Evolutionary conservation across 2,797 vertebrate genomes (phyloP).

Genomic region (Bovichtus diacanthus): DNA sequence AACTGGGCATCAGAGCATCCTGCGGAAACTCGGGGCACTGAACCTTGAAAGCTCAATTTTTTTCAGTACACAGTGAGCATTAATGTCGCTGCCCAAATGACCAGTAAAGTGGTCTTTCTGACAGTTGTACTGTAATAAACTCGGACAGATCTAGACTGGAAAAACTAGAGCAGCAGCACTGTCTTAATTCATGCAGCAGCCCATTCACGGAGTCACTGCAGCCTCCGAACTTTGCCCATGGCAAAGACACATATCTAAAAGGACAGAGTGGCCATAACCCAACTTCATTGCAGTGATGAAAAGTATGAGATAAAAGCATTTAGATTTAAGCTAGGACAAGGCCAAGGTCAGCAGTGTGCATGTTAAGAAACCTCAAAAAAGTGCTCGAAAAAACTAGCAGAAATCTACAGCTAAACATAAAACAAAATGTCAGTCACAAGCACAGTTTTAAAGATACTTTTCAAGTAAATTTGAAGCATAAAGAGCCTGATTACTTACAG

Average conservation of each 20-base stretch:
- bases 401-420: constrained; percentile 13
- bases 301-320: constrained; percentile 18
- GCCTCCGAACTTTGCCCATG: constrained; percentile 58
- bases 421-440: constrained; percentile 10
- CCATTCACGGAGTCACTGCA: constrained; percentile 43
- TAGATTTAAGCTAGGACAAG: constrained; percentile 12
- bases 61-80: constrained; percentile 55
- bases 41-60: constrained; percentile 72
- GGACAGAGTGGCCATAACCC: constrained; percentile 60
- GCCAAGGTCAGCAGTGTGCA: neutral
- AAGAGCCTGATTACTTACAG: constrained; percentile 14
- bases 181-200: constrained; percentile 51
- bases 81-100: constrained; percentile 64
- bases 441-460: constrained; percentile 10
- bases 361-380: constrained; percentile 28
- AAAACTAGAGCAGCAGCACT: constrained; percentile 69
- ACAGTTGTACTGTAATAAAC: constrained; percentile 73
- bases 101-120: constrained; percentile 73
- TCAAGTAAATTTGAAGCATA: constrained; percentile 27
- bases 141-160: constrained; percentile 74
- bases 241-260: constrained; percentile 67
- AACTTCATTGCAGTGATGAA: constrained; percentile 26
- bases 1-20: constrained; percentile 61
- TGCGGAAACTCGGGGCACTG: constrained; percentile 54
- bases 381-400: neutral